A percentile compares a stretch with the other conserved stretches of the same genome.
phyloP scores from a whole-genome alignment of 2,797 vertebrate species.

The Neosilurus mollespiculum region DNA sequence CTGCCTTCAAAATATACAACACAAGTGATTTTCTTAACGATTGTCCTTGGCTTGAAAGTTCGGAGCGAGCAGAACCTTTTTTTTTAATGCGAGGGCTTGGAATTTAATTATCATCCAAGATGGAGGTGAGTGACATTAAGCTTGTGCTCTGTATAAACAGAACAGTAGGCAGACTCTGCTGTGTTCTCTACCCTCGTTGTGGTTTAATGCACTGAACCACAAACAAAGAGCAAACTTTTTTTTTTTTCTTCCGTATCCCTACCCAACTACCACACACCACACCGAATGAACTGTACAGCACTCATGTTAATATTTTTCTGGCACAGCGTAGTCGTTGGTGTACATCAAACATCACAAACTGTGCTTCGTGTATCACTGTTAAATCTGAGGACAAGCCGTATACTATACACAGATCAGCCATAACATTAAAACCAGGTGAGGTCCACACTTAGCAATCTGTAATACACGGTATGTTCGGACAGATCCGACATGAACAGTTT shows the following conservation, averaged over 20 bases:
- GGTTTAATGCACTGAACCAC: neutral
- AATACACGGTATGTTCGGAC: too few relatives aligned
- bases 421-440: too few relatives aligned
- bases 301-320: neutral
- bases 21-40: neutral
- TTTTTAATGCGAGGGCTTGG: constrained; percentile 9
- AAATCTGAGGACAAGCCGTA: too few relatives aligned
- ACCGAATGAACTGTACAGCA: neutral
- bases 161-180: constrained; percentile 14
- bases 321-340: too few relatives aligned
- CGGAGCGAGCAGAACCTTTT: constrained; percentile 18
- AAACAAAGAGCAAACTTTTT: neutral
- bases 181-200: neutral
- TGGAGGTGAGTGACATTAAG: constrained; percentile 47
- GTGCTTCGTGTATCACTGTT: too few relatives aligned
- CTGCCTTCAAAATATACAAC: neutral
- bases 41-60: neutral
- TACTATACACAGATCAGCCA: too few relatives aligned
- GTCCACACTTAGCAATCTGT: too few relatives aligned
- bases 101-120: constrained; percentile 43
- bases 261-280: neutral
- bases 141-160: constrained; percentile 38
- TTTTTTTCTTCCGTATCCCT: neutral
- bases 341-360: too few relatives aligned
- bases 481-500: too few relatives aligned